Percentiles rank a stretch among this genome's conserved stretches.
These are phyloP conservation scores for Cyclophora albipunctata DNA, from an alignment of 2,888 invertebrate genomes.

Conservation along the genomic window DNA sequence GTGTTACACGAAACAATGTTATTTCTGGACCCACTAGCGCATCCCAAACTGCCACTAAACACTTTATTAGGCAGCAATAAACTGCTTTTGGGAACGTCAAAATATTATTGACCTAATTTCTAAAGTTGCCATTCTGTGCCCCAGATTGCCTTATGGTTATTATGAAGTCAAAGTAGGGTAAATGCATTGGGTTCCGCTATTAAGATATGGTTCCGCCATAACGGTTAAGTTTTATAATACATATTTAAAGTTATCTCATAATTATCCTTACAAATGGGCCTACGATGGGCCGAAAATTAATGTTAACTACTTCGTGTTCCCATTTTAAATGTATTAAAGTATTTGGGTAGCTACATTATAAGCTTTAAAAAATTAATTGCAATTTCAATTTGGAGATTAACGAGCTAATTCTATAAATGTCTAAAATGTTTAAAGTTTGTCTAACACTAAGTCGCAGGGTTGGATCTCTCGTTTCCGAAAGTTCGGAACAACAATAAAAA, in stretches of 20 bases:
- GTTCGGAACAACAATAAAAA: constrained; percentile 7
- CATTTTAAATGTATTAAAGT: no score
- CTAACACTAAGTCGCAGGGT: no score
- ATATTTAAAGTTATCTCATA: no score
- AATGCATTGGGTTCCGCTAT: not conserved
- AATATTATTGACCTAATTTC: constrained; percentile 11
- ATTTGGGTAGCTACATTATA: no score
- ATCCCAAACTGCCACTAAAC: constrained; percentile 34
- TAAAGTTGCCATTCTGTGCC: not conserved
- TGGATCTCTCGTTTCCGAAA: not conserved
- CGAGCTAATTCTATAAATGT: no score
- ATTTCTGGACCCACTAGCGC: constrained; percentile 31
- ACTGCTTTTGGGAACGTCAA: constrained; percentile 13
- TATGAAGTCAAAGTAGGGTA: constrained; percentile 1
- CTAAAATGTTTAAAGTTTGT: no score
- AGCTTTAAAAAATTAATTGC: no score
- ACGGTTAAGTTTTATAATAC: no score
- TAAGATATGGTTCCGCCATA: not conserved
- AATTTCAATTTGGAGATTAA: no score
- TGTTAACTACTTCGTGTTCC: no score
- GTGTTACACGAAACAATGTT: constrained; percentile 30
- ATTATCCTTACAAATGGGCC: no score
- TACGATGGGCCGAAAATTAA: no score
- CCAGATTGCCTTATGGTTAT: not conserved
- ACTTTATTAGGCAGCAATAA: constrained; percentile 32